A percentile compares a stretch with the other conserved stretches of the same genome.
Conservation (phyloP, 1,140 invertebrate species). For the Ganaspis sp. region DNA sequence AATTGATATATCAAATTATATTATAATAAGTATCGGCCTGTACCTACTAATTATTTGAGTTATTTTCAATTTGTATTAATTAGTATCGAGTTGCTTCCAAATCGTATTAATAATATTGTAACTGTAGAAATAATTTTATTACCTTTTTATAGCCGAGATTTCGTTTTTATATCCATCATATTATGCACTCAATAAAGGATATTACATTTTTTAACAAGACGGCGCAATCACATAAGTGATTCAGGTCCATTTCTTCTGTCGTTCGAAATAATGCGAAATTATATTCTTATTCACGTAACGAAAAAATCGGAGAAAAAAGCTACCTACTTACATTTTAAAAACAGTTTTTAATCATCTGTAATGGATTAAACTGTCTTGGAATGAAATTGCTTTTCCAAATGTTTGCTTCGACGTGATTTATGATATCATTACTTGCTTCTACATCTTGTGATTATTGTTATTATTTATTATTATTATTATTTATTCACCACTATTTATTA, state of each 20-base stretch:
- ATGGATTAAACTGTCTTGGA: not conserved
- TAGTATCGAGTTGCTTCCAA: too few relatives aligned
- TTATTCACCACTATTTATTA: too few relatives aligned
- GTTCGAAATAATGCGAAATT: not conserved
- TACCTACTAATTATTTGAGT: too few relatives aligned
- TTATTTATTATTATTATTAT: too few relatives aligned
- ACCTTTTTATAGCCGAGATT: not conserved
- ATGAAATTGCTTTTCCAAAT: not conserved
- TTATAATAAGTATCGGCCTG: not conserved
- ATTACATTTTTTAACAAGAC: not conserved
- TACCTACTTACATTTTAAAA: not conserved
- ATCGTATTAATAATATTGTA: not conserved
- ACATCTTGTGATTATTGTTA: not conserved
- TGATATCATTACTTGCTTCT: not conserved
- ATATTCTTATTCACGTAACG: conserved; percentile 13
- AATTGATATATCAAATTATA: not conserved
- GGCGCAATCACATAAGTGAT: conserved; percentile 1
- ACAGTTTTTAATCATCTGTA: conserved; percentile 10
- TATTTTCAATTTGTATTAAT: too few relatives aligned
- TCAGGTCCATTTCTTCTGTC: conserved; percentile 8
- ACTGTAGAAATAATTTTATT: conserved; percentile 2
- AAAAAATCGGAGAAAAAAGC: not conserved
- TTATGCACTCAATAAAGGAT: not conserved
- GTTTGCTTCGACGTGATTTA: not conserved
- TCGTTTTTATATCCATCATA: not conserved